These are phyloP conservation scores for Hyppa rectilinea DNA, from an alignment of 2,888 invertebrate genomes.

Conservation along the genomic window DNA sequence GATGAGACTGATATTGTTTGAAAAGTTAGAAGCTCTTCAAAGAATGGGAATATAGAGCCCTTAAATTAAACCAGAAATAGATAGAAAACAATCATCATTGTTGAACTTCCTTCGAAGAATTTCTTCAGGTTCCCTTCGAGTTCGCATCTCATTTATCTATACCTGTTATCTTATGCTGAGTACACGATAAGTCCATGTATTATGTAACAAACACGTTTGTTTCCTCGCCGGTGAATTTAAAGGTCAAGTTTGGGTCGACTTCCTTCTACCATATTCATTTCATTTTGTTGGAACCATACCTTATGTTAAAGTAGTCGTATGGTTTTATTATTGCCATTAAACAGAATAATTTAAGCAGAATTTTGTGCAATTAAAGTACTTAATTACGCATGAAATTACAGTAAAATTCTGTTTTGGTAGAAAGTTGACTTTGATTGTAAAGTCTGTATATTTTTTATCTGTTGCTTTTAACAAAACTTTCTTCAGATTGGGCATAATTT, in stretches of 20 bases:
- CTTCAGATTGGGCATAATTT: slow-evolving; percentile 5
- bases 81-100: not conserved
- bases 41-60: not conserved
- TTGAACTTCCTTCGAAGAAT: not conserved
- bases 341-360: slow-evolving; percentile 11
- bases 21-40: not conserved
- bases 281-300: slow-evolving; percentile 1
- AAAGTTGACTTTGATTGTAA: slow-evolving; percentile 34
- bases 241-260: slow-evolving; percentile 55
- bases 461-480: slow-evolving; percentile 12
- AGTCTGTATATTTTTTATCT: slow-evolving; percentile 2
- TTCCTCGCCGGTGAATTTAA: slow-evolving; percentile 14
- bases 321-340: slow-evolving; percentile 32
- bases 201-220: slow-evolving; percentile 52
- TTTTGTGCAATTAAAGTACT: slow-evolving; percentile 26
- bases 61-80: not conserved
- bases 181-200: slow-evolving; percentile 25
- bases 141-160: not conserved
- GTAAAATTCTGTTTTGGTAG: slow-evolving; percentile 26
- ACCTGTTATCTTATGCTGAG: not conserved
- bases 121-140: not conserved
- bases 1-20: too few species aligned
- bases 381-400: slow-evolving; percentile 42
- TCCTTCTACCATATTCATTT: slow-evolving; percentile 28
- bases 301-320: not conserved